Evolutionary conservation across 1,140 invertebrate genomes (phyloP), one percentile per base, ranked within the genome.

Genomic region (Bradysia coprophila): DNA sequence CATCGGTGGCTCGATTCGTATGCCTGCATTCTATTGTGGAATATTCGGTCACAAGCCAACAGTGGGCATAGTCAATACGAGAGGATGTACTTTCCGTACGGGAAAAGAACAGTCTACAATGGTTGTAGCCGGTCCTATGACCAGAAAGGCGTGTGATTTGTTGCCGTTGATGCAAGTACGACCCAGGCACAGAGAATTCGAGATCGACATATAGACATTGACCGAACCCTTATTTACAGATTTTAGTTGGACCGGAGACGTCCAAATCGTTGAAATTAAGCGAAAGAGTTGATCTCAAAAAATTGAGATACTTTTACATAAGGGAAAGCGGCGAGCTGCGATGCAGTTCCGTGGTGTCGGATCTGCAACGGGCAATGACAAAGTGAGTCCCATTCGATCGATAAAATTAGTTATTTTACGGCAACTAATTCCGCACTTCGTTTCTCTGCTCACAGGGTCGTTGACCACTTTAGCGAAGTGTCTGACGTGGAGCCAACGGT

Each of bases 21-120:
- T 98, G 67, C 94, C 94, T 2, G 75, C 88, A 2, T 92, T 90
- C 52, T 95, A 86, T 61, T 94, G 89, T 66, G 94, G 94, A 31
- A 67, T 97, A 38, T 98, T 83, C 64, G 93, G 87, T 2, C 78
- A 92, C 48, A 94, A 95, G 56, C 79, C 90, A 4, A 84, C 83
- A 8, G 68, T 72, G 49, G 78, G 81, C 59, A 55, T 63, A 13
- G 62, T 68, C 3, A 70, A 66, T 39, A 55, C 67, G 44, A 62
- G 64, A 50, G 77, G 76, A 1, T 64, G 75, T 48, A 75, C 73
- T 31, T 68, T 73, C 22, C 63, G 76, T 42, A 64, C 62, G 2
- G 65, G 71, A 13, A 63, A 68, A 43, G 73, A 69, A 47, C 51
- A 50, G 28, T 48, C 69, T 11, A 70, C 75, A 0, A 78, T 80